Conservation (phyloP, 2,113 vertebrate species). For the Mesembrinibis cayennensis region DNA sequence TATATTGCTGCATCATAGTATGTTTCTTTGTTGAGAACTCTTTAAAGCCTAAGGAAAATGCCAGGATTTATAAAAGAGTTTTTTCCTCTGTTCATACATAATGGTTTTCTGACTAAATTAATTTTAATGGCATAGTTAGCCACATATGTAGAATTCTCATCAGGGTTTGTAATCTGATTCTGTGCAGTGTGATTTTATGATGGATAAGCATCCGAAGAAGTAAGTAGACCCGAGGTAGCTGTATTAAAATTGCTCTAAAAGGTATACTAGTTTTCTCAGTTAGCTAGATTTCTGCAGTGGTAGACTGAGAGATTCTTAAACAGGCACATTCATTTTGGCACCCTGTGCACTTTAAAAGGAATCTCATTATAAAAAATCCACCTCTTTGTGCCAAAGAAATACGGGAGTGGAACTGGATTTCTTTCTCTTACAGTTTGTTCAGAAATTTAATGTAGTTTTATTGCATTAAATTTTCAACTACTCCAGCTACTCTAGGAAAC, state of each 20-base stretch:
- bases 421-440: slow-evolving; percentile 40
- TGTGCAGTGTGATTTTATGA: neutral
- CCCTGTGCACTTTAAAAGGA: neutral
- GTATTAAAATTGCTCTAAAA: neutral
- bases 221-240: neutral
- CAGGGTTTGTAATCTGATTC: neutral
- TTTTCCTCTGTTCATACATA: neutral
- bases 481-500: slow-evolving; percentile 42
- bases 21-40: neutral
- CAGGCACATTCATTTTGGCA: neutral
- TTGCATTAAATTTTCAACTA: slow-evolving; percentile 16
- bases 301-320: slow-evolving; percentile 11
- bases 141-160: neutral
- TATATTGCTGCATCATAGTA: neutral
- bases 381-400: slow-evolving; percentile 28
- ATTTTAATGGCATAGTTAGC: neutral
- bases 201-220: neutral
- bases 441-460: slow-evolving; percentile 61
- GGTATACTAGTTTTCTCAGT: neutral
- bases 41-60: neutral
- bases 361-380: slow-evolving; percentile 24
- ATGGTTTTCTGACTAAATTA: neutral
- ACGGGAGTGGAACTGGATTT: slow-evolving; percentile 4
- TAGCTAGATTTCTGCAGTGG: neutral
- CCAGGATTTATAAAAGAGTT: neutral